Evolutionary conservation across 2,113 vertebrate species (phyloP), one percentile per base, ranked within the genome.

Genomic region (Triplophysa rosa): DNA sequence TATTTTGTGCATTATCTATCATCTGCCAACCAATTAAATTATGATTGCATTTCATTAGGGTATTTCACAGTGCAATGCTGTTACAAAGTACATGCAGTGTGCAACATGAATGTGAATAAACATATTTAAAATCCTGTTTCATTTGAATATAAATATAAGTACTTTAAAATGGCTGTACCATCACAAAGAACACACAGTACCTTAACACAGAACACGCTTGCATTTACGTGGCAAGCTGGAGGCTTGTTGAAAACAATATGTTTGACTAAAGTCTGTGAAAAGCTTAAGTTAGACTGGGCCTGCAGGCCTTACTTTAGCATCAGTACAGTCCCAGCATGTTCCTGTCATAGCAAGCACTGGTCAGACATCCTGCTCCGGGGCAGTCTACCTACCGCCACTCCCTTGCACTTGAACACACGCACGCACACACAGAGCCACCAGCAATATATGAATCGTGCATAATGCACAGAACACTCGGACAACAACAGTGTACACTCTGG

Each of bases 311-410:
- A 58, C 79, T 84, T 87, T 80, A 79, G 87, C 24, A 78, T 71
- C 84, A 78, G 88, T 88, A 88, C 63, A 90, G 90, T 81, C 86
- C 87, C 89, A 92, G 89, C 88, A 89, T 89, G 89, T 83, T 89
- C 73, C 85, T 91, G 90, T 92, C 91, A 93, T 66, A 89, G 84
- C 86, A 86, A 73, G 86, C 75, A 63, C 64, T 67, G 74, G 80
- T 80, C n/a, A 78, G 84, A 83, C 83, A 85, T 62, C 78, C 78
- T 82, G 88, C 89, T 91, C 84, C 80, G 83, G 89, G 87, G 72
- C 81, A 71, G 85, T 87, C 86, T 91, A 91, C 89, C 91, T 92
- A 90, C 82, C 82, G 84, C 86, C 84, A 88, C 87, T 87, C 85
- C 84, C 86, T 83, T 86, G 78, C 70, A 67, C 63, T 42, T 33